Evolutionary conservation across 2,888 invertebrate species (phyloP).

Genomic region (Pasiphila rectangulata): DNA sequence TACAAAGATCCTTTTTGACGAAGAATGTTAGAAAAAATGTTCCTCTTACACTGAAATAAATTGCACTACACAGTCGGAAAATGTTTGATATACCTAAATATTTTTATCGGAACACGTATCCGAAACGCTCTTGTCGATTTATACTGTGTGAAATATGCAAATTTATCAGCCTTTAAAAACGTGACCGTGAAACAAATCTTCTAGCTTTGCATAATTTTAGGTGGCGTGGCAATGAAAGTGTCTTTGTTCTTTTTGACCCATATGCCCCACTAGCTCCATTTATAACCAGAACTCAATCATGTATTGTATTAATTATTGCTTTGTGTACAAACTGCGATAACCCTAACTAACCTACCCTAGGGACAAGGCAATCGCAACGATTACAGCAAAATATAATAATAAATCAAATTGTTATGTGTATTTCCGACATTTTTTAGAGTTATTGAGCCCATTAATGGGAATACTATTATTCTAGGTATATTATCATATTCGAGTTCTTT

Average conservation of each 20-base stretch:
- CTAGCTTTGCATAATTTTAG: not conserved
- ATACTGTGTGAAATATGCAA: constrained; percentile 4
- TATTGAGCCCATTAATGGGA: constrained; percentile 37
- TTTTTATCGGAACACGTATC: too few relatives aligned
- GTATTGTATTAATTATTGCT: constrained; percentile 23
- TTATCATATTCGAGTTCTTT: too few relatives aligned
- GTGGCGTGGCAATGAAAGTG: not conserved
- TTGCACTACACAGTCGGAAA: too few relatives aligned
- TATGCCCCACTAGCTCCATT: constrained; percentile 1
- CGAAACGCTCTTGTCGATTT: too few relatives aligned
- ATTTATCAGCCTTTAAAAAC: not conserved
- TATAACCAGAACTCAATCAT: constrained; percentile 10
- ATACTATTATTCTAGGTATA: too few relatives aligned
- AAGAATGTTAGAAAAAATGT: too few relatives aligned
- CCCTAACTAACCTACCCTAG: constrained; percentile 44
- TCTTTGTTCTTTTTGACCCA: not conserved
- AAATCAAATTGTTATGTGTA: constrained; percentile 39
- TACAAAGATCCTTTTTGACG: too few relatives aligned
- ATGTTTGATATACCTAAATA: too few relatives aligned
- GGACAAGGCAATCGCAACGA: constrained; percentile 35
- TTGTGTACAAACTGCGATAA: constrained; percentile 43
- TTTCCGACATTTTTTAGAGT: constrained; percentile 45
- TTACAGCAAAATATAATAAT: constrained; percentile 33
- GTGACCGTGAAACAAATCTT: not conserved
- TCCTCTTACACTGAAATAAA: too few relatives aligned